Base-by-base conservation (phyloP, 2,797 vertebrate species). In the Catostomus latipinnis region DNA sequence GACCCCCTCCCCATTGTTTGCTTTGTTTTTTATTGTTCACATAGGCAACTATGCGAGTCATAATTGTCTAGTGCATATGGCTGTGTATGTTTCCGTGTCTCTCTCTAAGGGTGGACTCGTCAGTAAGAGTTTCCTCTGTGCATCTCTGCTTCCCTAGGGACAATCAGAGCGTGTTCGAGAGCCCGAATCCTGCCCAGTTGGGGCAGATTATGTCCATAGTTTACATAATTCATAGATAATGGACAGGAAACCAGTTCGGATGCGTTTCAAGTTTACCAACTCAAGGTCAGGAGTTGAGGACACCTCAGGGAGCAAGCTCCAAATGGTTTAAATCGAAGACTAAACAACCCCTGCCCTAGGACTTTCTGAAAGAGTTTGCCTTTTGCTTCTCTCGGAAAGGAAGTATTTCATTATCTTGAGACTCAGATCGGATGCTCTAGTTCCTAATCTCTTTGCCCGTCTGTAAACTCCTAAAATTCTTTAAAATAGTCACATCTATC, bases 211-310 rank as follows among this genome's bases (percentile, higher is more conserved):
- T 69, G 46, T 80, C 65, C 43, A 78, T 78, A 50, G 63, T 75
- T 81, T 69, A 56, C 67, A 65, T 81, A 80, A 84, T 87, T 71
- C 16, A 54, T 52, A 62, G 76, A 82, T 84, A 81, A 83, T 80
- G 56, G 66, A 80, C 60, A 74, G 76, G 62, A 80, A 86, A 83
- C 83, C 18, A 60, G 57, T 61, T 69, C 13, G 45, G 48, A 74
- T 66, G 58, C 43, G 57, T 71, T 75, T 74, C 43, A 61, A 61
- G 46, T 80, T 83, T 62, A 76, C 74, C 66, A 57, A 71, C 77
- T 81, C 75, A 74, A 81, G 72, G 75, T 81, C 49, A 77, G 61
- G 54, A 54, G 62, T 68, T 77, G 61, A 74, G 50, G 79, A 50
- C 65, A 62, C 71, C 57, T 49, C 76, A 8, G 76, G 76, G 71